Evolutionary conservation across 2,113 vertebrate genomes (phyloP), one percentile per base, ranked within the genome.

Genomic region (Jacana jacana): DNA sequence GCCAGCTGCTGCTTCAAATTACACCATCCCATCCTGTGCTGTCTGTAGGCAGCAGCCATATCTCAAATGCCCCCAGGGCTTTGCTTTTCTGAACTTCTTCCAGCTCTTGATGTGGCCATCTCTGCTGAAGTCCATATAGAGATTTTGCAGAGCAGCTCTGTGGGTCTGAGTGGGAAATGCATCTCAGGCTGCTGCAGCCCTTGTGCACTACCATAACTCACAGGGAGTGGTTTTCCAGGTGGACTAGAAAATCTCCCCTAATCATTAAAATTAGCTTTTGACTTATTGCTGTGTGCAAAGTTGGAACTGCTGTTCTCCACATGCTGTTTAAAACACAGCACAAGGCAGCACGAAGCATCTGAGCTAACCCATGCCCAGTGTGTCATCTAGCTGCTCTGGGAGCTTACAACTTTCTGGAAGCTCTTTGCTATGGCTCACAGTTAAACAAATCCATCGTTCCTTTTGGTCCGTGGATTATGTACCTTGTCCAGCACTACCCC

Each of bases 381-480:
- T 60, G 68, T 25, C 6, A 51, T 58, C 55, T 95, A 96, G 93
- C 81, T 96, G 86, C 90, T 94, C 71, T 33, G 80, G 65, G 86
- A 89, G 54, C 81, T 79, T 76, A 84, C 40, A 30, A 30, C 68
- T 91, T 91, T 88, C 76, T 92, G 64, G 86, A 93, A 81, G 63
- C 48, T 42, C 88, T 96, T 97, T 98, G 89, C 91, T 81, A 84
- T 93, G 80, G 89, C 81, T 97, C 64, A 75, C 9, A 25, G 52
- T 80, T 80, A 94, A 97, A 96, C 63, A 97, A 94, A 95, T 85
- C 80, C 40, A 49, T 16, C 8, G 6, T 60, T 95, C 87, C 88
- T 97, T 92, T 86, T 91, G 75, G 58, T 66, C 72, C 13, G 31
- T 64, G 70, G 73, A 73, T 96, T 92, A 69, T 46, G 64, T 80